Conservation (phyloP, 2,888 invertebrate species). For the Apotomis betuletana region DNA sequence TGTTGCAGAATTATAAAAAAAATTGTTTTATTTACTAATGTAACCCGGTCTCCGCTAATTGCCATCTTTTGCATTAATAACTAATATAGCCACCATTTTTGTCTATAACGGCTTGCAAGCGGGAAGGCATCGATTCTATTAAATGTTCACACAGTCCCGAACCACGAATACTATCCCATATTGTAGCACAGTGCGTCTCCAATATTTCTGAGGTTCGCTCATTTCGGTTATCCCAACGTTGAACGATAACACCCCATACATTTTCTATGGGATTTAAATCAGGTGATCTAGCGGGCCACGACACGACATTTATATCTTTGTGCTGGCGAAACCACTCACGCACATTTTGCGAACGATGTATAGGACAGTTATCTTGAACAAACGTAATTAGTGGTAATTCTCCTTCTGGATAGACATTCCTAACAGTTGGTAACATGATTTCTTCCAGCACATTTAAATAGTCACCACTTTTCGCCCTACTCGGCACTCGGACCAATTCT, state of each 20-base stretch:
- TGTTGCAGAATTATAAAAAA: no score
- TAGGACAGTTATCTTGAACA: slow-evolving; percentile 43
- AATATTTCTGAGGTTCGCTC: slow-evolving; percentile 12
- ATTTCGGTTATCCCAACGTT: slow-evolving; percentile 13
- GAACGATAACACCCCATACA: slow-evolving; percentile 5
- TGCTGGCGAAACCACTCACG: slow-evolving; percentile 31
- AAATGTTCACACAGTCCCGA: not conserved
- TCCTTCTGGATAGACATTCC: slow-evolving; percentile 38
- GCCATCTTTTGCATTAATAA: not conserved
- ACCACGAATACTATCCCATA: slow-evolving; percentile 12
- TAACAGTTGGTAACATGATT: slow-evolving; percentile 38
- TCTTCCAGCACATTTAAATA: slow-evolving; percentile 31
- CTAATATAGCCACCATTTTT: slow-evolving; percentile 2
- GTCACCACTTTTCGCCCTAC: no score
- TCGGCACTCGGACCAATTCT: no score
- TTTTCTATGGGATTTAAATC: slow-evolving; percentile 31
- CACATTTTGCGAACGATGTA: slow-evolving; percentile 36
- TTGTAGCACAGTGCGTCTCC: not conserved
- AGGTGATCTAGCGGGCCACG: slow-evolving; percentile 36
- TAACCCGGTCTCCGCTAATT: no score
- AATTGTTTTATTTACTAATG: no score
- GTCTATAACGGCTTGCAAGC: slow-evolving; percentile 13
- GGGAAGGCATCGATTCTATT: slow-evolving; percentile 6
- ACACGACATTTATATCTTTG: slow-evolving; percentile 13
- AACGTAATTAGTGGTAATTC: slow-evolving; percentile 35